Base-by-base conservation (phyloP, 2,888 invertebrate species). In the Nudaria mundana region DNA sequence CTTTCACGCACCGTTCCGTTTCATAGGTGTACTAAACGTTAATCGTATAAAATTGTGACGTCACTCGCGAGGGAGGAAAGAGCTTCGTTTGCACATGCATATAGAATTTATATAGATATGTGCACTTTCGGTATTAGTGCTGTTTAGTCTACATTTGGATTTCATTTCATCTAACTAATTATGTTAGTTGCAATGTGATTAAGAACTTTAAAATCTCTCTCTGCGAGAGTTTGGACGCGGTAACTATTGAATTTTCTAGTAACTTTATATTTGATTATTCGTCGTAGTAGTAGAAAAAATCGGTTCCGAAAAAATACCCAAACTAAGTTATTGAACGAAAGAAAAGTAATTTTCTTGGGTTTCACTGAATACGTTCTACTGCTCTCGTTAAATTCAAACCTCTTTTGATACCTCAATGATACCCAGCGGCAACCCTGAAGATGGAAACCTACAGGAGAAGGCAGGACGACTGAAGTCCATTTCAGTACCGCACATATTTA, bases 41-140 rank as follows among this genome's bases (percentile, higher is more conserved):
- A 84, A 83, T 83, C 82, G 79, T 75, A 73, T 77, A 73, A 80
- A 78, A 81, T 72, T 72, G 76, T 80, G 74, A 80, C 77, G 78
- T 76, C 81, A 66, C n/a, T n/a, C n/a, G n/a, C 74, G 43, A 33
- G 71, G 66, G 76, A 75, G 67, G 58, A 71, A 56, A 48, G 63
- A 60, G 52, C 56, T 59, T 51, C 62, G 57, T 52, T 59, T 57
- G 56, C 62, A 56, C 66, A 69, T 62, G 67, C 20, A 7, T 8
- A 20, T 20, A 70, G 59, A 63, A 73, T 66, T 74, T 66, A 63
- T 60, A 65, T 63, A 63, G 66, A n/a, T n/a, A n/a, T 64, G 70
- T 75, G 74, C 72, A 72, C 63, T 70, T 70, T 62, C 62, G 40
- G 49, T 70, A 72, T 73, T 65, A 56, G 52, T 53, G 60, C 52